Conservation (phyloP, 2,113 vertebrate species). For the Oryzias melastigma region DNA sequence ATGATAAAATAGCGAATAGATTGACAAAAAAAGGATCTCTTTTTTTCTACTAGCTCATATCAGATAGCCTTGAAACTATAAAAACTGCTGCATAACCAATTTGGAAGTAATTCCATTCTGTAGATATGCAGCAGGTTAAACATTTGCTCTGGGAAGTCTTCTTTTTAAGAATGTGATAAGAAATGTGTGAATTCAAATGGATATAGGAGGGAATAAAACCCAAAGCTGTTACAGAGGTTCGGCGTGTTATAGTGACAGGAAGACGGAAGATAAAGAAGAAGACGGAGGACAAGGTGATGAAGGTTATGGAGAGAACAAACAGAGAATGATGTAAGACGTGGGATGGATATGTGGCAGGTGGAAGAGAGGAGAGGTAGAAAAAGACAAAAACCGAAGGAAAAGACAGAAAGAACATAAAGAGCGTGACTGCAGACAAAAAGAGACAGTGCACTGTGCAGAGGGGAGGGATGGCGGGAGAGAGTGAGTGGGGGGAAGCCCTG, state of each 20-base stretch:
- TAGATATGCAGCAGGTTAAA: too few relatives aligned
- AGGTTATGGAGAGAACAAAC: constrained; percentile 33
- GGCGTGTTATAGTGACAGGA: neutral
- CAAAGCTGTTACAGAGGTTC: too few relatives aligned
- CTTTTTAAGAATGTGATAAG: too few relatives aligned
- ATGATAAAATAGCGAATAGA: too few relatives aligned
- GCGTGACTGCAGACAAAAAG: constrained; percentile 15
- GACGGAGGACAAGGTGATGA: constrained; percentile 21
- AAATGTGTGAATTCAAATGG: too few relatives aligned
- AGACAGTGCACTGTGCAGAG: constrained; percentile 22
- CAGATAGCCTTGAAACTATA: too few relatives aligned
- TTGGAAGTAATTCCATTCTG: too few relatives aligned
- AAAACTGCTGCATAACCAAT: too few relatives aligned
- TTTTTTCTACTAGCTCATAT: too few relatives aligned
- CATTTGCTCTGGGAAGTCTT: too few relatives aligned
- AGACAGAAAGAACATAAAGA: constrained; percentile 19
- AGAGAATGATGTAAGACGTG: neutral
- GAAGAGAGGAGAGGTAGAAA: constrained; percentile 3
- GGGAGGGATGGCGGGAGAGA: constrained; percentile 10
- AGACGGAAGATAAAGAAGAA: neutral
- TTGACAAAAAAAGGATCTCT: too few relatives aligned
- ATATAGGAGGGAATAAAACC: too few relatives aligned
- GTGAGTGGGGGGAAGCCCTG: constrained; percentile 36
- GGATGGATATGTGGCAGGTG: neutral
- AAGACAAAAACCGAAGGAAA: constrained; percentile 4